phyloP scores from a whole-genome alignment of 2,797 vertebrate genomes.

The Austrolebias charrua region DNA sequence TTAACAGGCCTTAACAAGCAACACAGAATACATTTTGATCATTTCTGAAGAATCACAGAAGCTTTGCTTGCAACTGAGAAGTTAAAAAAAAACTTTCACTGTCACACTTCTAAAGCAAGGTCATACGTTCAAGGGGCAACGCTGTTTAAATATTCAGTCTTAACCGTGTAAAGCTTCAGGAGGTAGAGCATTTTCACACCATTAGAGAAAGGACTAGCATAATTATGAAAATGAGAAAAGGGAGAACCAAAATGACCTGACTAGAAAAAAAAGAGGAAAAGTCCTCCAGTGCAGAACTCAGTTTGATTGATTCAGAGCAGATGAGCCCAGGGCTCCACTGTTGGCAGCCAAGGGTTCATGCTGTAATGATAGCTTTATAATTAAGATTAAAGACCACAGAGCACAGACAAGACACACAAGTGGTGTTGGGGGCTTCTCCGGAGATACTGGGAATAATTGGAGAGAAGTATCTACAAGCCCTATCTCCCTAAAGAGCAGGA shows the following conservation, averaged over 20 bases:
- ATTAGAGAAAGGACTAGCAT: slow-evolving; percentile 71
- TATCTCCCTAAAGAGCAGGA: slow-evolving; percentile 49
- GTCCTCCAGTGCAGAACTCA: slow-evolving; percentile 72
- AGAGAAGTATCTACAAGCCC: slow-evolving; percentile 71
- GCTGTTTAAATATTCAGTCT: slow-evolving; percentile 56
- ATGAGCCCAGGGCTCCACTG: slow-evolving; percentile 77
- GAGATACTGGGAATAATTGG: slow-evolving; percentile 79
- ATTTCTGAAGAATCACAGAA: slow-evolving; percentile 23
- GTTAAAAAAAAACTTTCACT: slow-evolving; percentile 22
- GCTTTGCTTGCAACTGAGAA: slow-evolving; percentile 12
- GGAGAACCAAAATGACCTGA: slow-evolving; percentile 75
- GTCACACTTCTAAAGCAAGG: slow-evolving; percentile 48
- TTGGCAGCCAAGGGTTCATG: slow-evolving; percentile 77
- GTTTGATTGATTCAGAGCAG: slow-evolving; percentile 81
- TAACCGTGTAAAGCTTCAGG: slow-evolving; percentile 52
- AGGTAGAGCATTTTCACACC: slow-evolving; percentile 64
- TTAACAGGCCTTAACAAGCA: slow-evolving; percentile 58
- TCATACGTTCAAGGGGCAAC: slow-evolving; percentile 54
- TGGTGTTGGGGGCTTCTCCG: slow-evolving; percentile 72
- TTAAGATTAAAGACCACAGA: slow-evolving; percentile 85
- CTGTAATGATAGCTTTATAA: slow-evolving; percentile 86
- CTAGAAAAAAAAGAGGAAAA: slow-evolving; percentile 64
- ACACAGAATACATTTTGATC: slow-evolving; percentile 31
- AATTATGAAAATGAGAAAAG: slow-evolving; percentile 80
- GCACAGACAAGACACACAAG: slow-evolving; percentile 75